phyloP scores from a whole-genome alignment of 2,888 invertebrate genomes.

The Caenorhabditis imperialis region DNA sequence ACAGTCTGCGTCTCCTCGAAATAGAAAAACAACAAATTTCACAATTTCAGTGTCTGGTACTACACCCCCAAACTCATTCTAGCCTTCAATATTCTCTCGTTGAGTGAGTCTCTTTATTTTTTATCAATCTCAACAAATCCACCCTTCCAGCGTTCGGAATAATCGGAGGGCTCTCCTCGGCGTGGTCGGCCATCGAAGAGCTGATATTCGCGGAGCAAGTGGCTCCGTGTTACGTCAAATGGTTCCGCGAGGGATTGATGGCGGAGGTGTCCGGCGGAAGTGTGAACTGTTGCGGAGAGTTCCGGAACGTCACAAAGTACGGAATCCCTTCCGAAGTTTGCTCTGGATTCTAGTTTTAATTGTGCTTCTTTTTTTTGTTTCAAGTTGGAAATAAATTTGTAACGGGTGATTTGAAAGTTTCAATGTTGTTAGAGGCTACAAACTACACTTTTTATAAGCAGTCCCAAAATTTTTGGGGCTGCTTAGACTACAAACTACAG shows the following conservation, averaged over 20 bases:
- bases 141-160: constrained; percentile 60
- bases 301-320: constrained; percentile 43
- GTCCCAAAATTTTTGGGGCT: too few species aligned
- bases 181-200: constrained; percentile 55
- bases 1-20: too few species aligned
- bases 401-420: too few species aligned
- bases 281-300: constrained; percentile 54
- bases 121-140: not conserved
- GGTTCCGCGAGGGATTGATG: constrained; percentile 48
- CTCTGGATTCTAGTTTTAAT: too few species aligned
- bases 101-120: constrained; percentile 35
- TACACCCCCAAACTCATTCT: constrained; percentile 51
- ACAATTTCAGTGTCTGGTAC: constrained; percentile 43
- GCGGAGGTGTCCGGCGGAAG: constrained; percentile 14
- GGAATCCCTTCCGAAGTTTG: not conserved
- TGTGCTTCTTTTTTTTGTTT: too few species aligned
- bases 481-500: too few species aligned
- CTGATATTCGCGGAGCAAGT: constrained; percentile 45
- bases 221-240: constrained; percentile 60
- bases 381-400: too few species aligned
- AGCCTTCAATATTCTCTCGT: constrained; percentile 44
- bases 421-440: too few species aligned
- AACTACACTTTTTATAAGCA: too few species aligned
- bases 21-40: not conserved
- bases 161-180: constrained; percentile 60